phyloP scores from a whole-genome alignment of 1,140 invertebrate species.

The Scaptomyza graminum region DNA sequence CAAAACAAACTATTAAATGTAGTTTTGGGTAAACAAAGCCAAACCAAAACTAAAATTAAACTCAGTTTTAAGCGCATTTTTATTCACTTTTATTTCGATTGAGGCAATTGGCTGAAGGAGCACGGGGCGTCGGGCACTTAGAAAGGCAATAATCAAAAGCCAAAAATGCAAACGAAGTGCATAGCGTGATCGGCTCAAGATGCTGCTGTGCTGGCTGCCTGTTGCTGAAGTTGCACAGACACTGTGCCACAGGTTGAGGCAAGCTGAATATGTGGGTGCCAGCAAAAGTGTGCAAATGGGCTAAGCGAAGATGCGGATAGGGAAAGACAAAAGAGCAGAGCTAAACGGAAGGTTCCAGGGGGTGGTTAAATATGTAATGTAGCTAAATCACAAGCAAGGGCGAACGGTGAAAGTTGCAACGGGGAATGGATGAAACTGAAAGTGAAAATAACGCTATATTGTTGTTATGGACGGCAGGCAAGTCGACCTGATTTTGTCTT shows the following conservation, averaged over 20 bases:
- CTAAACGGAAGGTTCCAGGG: neutral
- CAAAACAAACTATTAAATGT: conserved; percentile 38
- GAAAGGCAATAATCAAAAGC: conserved; percentile 71
- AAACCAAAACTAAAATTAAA: conserved; percentile 6
- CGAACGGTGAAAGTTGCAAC: neutral
- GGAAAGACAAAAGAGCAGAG: conserved; percentile 16
- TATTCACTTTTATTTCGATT: conserved; percentile 61
- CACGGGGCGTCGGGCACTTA: conserved; percentile 45
- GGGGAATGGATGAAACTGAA: conserved; percentile 35
- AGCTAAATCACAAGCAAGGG: conserved; percentile 20
- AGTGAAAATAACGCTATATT: conserved; percentile 76
- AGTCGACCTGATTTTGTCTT: conserved; percentile 13
- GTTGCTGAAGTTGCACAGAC: conserved; percentile 51
- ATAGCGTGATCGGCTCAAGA: conserved; percentile 63
- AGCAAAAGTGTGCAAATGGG: conserved; percentile 30
- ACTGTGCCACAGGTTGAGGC: conserved; percentile 28
- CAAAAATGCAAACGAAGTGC: conserved; percentile 77
- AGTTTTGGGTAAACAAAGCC: conserved; percentile 20
- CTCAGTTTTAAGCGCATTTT: conserved; percentile 33
- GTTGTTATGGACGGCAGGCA: conserved; percentile 54
- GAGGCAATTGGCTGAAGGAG: conserved; percentile 23
- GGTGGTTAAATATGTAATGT: conserved; percentile 50
- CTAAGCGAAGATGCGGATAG: conserved; percentile 38
- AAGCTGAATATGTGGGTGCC: conserved; percentile 19
- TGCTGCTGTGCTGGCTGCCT: conserved; percentile 44